Percentiles rank a stretch among this genome's conserved stretches.
phyloP scores from a whole-genome alignment of 1,140 invertebrate species.

The Pissodes strobi region DNA sequence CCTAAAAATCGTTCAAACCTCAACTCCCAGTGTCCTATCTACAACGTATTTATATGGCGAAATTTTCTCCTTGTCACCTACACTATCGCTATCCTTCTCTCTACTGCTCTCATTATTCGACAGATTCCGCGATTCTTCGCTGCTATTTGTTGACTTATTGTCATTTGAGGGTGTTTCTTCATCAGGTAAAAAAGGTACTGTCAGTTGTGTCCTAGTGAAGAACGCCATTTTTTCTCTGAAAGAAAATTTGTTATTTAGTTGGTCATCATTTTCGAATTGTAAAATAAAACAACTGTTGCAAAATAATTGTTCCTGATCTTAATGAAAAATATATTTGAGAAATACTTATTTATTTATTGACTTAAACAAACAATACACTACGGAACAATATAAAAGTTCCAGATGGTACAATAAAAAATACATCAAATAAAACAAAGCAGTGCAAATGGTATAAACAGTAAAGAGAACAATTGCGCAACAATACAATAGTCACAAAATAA shows the following conservation, averaged over 20 bases:
- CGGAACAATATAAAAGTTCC: too few relatives aligned
- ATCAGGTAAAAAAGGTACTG: constrained; percentile 74
- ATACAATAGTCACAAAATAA: too few relatives aligned
- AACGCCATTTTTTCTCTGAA: constrained; percentile 94
- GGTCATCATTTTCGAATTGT: too few relatives aligned
- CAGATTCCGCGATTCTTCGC: constrained; percentile 18
- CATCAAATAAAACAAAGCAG: too few relatives aligned
- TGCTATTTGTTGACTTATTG: constrained; percentile 32
- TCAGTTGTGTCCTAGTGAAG: constrained; percentile 80
- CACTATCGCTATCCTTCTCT: constrained; percentile 25
- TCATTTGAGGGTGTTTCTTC: constrained; percentile 59
- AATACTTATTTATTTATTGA: too few relatives aligned
- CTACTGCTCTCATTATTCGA: constrained; percentile 18
- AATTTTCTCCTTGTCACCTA: constrained; percentile 27
- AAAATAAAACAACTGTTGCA: too few relatives aligned
- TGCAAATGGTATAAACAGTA: too few relatives aligned
- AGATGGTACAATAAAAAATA: too few relatives aligned
- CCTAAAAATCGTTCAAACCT: constrained; percentile 60
- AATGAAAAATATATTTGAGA: neutral
- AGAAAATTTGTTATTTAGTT: too few relatives aligned
- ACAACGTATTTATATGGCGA: constrained; percentile 67
- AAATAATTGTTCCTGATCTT: too few relatives aligned
- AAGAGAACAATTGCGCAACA: too few relatives aligned
- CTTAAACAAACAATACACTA: too few relatives aligned
- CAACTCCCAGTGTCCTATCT: constrained; percentile 69